Conservation (phyloP, 2,888 invertebrate genomes). For the Therioaphis trifolii region DNA sequence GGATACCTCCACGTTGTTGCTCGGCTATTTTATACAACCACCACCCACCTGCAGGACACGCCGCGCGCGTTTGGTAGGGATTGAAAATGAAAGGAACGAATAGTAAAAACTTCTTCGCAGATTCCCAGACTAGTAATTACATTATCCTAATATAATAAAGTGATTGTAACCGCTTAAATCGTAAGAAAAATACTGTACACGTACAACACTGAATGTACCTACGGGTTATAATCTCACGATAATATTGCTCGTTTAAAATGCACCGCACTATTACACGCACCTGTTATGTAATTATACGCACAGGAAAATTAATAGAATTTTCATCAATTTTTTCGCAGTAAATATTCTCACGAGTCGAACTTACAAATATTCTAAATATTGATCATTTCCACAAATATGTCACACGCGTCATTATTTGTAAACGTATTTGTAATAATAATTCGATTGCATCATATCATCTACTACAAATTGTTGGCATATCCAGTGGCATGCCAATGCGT, state of each 20-base stretch:
- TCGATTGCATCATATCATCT: no score
- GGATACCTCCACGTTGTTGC: slow-evolving; percentile 51
- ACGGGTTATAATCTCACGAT: slow-evolving; percentile 23
- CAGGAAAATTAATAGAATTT: neutral
- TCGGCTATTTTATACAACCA: slow-evolving; percentile 58
- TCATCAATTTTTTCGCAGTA: neutral
- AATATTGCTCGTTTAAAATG: slow-evolving; percentile 18
- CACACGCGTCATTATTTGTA: no score
- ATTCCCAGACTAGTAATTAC: slow-evolving; percentile 59
- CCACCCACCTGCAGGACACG: slow-evolving; percentile 60
- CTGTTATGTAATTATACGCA: neutral
- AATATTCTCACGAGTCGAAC: no score
- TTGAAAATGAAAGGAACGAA: slow-evolving; percentile 59
- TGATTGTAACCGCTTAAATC: slow-evolving; percentile 54
- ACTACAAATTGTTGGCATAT: no score
- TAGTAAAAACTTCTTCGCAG: slow-evolving; percentile 53
- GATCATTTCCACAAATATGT: no score
- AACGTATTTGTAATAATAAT: no score
- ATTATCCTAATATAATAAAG: slow-evolving; percentile 53
- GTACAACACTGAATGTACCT: neutral
- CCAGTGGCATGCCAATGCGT: no score
- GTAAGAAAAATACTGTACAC: slow-evolving; percentile 13
- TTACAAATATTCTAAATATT: no score
- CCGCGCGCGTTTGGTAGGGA: slow-evolving; percentile 57
- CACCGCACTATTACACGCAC: neutral